Evolutionary conservation across 2,113 vertebrate species (phyloP).

Genomic region (Mus pahari): DNA sequence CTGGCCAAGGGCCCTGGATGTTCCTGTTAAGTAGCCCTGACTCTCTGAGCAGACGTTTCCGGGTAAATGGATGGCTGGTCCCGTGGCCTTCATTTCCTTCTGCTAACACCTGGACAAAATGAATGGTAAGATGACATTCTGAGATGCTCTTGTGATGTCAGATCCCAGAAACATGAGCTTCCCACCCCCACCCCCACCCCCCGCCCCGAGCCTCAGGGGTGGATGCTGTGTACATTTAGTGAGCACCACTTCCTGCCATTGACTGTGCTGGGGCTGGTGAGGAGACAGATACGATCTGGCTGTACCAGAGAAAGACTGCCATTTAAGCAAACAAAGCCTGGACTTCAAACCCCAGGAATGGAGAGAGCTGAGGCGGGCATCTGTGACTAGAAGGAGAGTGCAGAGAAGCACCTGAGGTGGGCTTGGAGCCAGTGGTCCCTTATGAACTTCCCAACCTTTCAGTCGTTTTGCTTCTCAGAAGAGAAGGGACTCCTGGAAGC

Average conservation of each 20-base stretch:
- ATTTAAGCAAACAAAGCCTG: background rate
- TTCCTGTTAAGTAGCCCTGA: background rate
- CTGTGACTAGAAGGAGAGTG: background rate
- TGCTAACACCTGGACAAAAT: background rate
- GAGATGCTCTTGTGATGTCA: background rate
- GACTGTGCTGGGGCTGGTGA: background rate
- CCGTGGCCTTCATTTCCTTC: background rate
- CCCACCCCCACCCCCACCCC: too few relatives aligned
- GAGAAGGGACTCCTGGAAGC: background rate
- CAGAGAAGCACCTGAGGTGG: background rate
- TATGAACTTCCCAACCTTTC: background rate
- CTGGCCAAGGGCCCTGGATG: background rate
- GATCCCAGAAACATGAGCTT: slow-evolving; percentile 7
- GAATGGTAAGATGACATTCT: background rate
- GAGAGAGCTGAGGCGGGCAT: background rate
- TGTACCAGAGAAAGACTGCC: background rate
- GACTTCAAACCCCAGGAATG: background rate
- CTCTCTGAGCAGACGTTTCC: too few relatives aligned
- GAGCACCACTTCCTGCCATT: background rate
- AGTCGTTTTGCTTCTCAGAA: background rate
- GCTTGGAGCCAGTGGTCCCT: background rate
- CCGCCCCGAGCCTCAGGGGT: too few relatives aligned
- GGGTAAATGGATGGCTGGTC: background rate
- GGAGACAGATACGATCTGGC: background rate
- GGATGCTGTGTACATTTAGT: background rate